Evolutionary conservation across 2,797 vertebrate species (phyloP), one percentile per base, ranked within the genome.

Genomic region (Betta splendens): DNA sequence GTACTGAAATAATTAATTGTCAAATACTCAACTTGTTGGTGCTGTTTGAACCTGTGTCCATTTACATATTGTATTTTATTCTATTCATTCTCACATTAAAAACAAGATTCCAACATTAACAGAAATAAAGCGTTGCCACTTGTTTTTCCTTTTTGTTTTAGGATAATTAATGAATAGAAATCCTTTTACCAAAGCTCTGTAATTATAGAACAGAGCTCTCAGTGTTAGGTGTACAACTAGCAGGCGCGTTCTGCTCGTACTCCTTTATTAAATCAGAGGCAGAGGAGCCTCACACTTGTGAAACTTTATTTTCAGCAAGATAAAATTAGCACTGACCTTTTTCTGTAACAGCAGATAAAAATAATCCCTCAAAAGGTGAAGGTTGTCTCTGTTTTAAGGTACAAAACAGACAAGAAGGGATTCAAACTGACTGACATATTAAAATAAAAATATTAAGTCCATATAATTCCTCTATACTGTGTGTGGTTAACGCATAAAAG

Each of bases 321-420:
- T 75, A 70, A 79, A 80, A 70, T 82, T 75, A 82, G 72, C 26
- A 26, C 13, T 31, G 18, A 31, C 33, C 26, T 26, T 33, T 36
- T 21, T 9, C n/a, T 8, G 29, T 35, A 46, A 40, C 20, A 58
- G 25, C 16, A 15, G n/a, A 26, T 23, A 59, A 12, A 56, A 64
- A 73, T 38, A 60, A 43, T 2, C 13, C 56, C n/a, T n/a, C 65
- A 78, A 70, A 38, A 48, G 29, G 52, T 49, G 26, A 7, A 43
- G 10, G 18, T 16, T 49, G 52, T 45, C 65, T 45, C 15, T 49
- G 52, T 45, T 65, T 45, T 23, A 36, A 3, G 7, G 16, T 4
- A 67, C 46, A 61, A 67, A 60, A 46, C 22, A 13, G 44, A 60
- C 22, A 51, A 68, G 23, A 20, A 25, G 13, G 18, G 49, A 4